Conservation (phyloP, 2,113 vertebrate genomes). For the Corynorhinus townsendii region DNA sequence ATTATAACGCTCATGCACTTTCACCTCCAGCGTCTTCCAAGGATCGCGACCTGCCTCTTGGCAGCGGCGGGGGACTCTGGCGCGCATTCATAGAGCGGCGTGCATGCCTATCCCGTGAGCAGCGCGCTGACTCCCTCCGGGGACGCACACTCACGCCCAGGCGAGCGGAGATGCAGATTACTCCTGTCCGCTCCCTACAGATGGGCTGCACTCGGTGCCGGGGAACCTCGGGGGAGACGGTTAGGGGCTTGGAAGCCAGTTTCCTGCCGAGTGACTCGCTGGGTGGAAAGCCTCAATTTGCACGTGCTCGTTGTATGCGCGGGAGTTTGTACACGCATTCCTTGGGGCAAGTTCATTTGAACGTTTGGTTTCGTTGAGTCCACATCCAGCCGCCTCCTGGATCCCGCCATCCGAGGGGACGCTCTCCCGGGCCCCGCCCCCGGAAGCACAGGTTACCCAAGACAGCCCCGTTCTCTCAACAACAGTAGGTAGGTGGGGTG, state of each 20-base stretch:
- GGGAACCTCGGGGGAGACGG: constrained; percentile 28
- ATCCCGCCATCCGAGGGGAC: background rate
- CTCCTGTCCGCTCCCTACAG: constrained; percentile 42
- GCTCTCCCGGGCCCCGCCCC: too few species aligned
- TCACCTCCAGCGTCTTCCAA: constrained; percentile 37
- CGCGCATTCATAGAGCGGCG: constrained; percentile 45
- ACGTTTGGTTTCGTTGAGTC: background rate
- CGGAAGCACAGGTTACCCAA: background rate
- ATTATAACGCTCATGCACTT: background rate
- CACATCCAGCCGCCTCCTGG: background rate
- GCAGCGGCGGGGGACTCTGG: constrained; percentile 47
- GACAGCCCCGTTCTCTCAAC: background rate
- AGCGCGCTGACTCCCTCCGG: constrained; percentile 63
- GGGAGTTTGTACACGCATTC: background rate
- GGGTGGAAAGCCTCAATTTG: background rate
- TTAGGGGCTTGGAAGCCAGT: background rate
- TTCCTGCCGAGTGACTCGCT: background rate
- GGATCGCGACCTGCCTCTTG: constrained; percentile 55
- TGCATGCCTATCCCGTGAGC: constrained; percentile 67
- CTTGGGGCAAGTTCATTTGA: background rate
- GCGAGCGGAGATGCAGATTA: constrained; percentile 39
- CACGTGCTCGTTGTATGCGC: background rate
- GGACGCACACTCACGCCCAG: constrained; percentile 51
- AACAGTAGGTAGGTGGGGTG: background rate
- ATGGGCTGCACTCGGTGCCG: constrained; percentile 20